phyloP scores from a whole-genome alignment of 2,113 vertebrate genomes.

The Ondatra zibethicus region DNA sequence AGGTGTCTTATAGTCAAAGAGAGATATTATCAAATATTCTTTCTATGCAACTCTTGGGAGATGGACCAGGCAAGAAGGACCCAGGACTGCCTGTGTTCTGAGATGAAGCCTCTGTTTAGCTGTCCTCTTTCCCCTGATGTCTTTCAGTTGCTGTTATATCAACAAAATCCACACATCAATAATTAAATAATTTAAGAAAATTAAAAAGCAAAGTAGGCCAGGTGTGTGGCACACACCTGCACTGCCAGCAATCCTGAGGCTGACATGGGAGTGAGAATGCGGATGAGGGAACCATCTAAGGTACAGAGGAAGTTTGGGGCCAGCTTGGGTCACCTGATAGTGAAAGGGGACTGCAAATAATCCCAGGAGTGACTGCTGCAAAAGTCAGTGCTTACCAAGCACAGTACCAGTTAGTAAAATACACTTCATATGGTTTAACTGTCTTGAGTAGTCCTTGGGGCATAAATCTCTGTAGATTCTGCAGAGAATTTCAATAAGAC shows the following conservation, averaged over 20 bases:
- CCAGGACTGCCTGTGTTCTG: background rate
- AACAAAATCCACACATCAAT: conserved; percentile 55
- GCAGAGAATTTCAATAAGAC: background rate
- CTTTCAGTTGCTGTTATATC: conserved; percentile 66
- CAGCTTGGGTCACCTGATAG: background rate
- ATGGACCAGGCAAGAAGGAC: background rate
- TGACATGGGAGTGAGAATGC: no score
- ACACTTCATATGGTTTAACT: background rate
- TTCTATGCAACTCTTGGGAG: background rate
- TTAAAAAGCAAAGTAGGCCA: background rate
- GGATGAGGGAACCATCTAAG: background rate
- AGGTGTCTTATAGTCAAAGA: background rate
- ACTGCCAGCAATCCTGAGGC: no score
- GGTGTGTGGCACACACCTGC: background rate
- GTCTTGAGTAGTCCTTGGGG: background rate
- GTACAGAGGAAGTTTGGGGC: background rate
- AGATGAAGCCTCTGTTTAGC: background rate
- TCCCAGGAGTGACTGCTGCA: background rate
- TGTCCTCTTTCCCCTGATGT: background rate
- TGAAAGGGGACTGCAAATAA: background rate
- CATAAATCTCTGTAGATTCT: background rate
- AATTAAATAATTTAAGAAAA: background rate
- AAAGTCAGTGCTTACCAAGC: background rate
- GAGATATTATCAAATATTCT: background rate
- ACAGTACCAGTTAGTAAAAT: background rate